A percentile compares a stretch with the other conserved stretches of the same genome.
phyloP scores from a whole-genome alignment of 2,113 vertebrate genomes.

The Grallaria varia region DNA sequence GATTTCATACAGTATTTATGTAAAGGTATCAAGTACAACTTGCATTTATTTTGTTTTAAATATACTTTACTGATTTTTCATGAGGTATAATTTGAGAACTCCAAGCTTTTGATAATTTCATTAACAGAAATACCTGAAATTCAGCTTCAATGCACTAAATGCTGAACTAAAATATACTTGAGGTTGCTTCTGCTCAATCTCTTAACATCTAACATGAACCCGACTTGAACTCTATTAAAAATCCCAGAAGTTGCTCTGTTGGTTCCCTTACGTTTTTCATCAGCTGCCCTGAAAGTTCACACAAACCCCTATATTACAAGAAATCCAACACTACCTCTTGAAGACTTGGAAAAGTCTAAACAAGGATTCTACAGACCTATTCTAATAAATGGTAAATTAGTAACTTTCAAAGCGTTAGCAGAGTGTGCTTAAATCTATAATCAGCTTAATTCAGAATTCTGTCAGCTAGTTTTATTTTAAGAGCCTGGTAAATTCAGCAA shows the following conservation, averaged over 20 bases:
- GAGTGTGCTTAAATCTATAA: constrained; percentile 1
- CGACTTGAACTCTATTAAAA: neutral
- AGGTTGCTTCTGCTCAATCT: neutral
- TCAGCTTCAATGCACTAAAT: neutral
- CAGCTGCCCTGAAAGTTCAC: neutral
- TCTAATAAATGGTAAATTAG: neutral
- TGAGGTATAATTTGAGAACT: neutral
- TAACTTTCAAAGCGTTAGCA: neutral
- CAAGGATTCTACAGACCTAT: neutral
- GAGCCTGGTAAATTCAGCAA: constrained; percentile 20
- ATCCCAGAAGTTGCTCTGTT: neutral
- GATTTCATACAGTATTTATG: neutral
- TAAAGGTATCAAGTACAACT: neutral
- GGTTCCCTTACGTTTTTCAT: neutral
- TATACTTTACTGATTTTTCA: neutral
- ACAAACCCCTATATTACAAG: neutral
- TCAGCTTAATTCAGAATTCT: constrained; percentile 41
- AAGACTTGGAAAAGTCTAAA: neutral
- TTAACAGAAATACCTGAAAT: neutral
- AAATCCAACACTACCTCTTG: neutral
- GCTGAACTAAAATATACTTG: neutral
- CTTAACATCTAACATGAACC: neutral
- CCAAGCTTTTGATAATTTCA: neutral
- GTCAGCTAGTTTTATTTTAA: constrained; percentile 35
- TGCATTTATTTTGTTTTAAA: neutral